Base-by-base conservation (phyloP, 2,888 invertebrate species). In the Amiota minor region DNA sequence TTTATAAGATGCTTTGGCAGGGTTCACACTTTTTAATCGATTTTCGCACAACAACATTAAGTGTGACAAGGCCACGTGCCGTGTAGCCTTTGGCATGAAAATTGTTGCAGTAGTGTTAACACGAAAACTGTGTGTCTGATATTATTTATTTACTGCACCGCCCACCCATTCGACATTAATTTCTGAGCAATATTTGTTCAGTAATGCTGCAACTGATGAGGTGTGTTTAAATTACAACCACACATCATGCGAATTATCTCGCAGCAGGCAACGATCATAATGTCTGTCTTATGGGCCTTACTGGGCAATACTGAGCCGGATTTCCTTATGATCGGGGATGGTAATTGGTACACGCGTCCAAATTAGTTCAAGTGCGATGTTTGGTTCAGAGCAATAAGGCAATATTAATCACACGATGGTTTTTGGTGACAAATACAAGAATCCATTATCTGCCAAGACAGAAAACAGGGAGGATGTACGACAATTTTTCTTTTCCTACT, bases 151-250 rank as follows among this genome's bases (percentile, higher is more conserved):
- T 53, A 16, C 53, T 16, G 53, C 53, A 59, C 59, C 59, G 18
- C 59, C 59, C 59, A 59, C 23, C 59, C 59, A 11, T 53, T 16
- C 53, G 53, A 53, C 53, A 53, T 53, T 14, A 16, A 14, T 2
- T 53, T 16, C 14, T 53, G n/a, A 53, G 10, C 53, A 35, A 35
- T 35, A 35, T 35, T 35, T 35, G 35, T 35, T 10, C 8, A 16
- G 16, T 4, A 59, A 59, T 59, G 59, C 59, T 59, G 59, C 59
- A 59, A 59, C 16, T 59, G 59, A 59, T 59, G 59, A 59, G 59
- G 11, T 59, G 59, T 18, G 59, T 18, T 59, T 59, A 59, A 59
- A 20, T 59, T 59, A 20, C 59, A 59, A 59, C 59, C 59, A 59
- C 35, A 35, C 59, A 59, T 16, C 59, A 20, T 20, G 20, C 59